Base-by-base conservation (phyloP, 1,140 invertebrate species). In the Parasteatoda tepidariorum region DNA sequence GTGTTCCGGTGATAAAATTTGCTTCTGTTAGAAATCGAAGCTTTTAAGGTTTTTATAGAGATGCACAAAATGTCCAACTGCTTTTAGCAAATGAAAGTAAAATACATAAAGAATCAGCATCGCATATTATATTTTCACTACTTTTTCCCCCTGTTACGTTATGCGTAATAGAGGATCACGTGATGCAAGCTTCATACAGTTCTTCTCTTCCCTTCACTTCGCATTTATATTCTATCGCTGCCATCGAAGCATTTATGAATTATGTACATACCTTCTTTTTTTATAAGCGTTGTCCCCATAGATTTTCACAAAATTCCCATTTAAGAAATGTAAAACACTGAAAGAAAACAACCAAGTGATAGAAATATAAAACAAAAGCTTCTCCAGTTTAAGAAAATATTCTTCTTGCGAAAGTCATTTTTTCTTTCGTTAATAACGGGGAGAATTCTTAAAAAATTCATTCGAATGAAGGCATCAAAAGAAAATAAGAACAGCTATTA, bases 81-180 rank as follows among this genome's bases (percentile, higher is more conserved):
- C 57, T 59, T 59, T 59, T 59, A 59, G 57, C 57, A 59, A 59
- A 59, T 59, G 57, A 59, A 59, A 26, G 57, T 26, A 59, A 22
- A 59, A 59, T 59, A 59, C 57, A 59, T 59, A 59, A 59, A 59
- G 57, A 59, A 59, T 59, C 57, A 26, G 57, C 24, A 59, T 22
- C 24, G 57, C 57, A 59, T 59, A 59, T 59, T 59, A 59, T 59
- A n/a, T 59, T 59, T 59, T 59, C 57, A 59, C 57, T 59, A 18
- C n/a, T 26, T 59, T 59, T 22, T 26, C n/a, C n/a, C n/a, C 57
- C 9, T 9, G 13, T 26, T 9, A 22, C 24, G 9, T 24, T 59
- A 26, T 22, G 57, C 57, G n/a, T n/a, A n/a, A n/a, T n/a, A n/a
- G 24, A 13, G 24, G n/a, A 59, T 59, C 57, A 59, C n/a, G 57